phyloP scores from a whole-genome alignment of 2,797 vertebrate genomes.

The Cirrhinus molitorella region DNA sequence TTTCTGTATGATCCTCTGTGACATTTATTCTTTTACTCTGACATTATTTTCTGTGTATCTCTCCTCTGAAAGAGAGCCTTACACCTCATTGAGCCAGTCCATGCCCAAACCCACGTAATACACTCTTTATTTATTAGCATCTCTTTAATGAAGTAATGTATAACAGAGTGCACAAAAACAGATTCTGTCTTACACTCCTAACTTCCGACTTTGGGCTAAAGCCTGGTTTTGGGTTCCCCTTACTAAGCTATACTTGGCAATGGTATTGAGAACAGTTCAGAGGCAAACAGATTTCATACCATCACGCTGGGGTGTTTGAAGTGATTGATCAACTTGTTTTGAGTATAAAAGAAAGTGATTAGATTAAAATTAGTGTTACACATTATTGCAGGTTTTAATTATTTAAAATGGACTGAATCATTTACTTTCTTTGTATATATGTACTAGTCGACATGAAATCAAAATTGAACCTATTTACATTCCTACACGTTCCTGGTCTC shows the following conservation, averaged over 20 bases:
- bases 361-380: neutral
- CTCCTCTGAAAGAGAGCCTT: slow-evolving; percentile 49
- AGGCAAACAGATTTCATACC: neutral
- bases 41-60: slow-evolving; percentile 45
- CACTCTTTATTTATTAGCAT: slow-evolving; percentile 36
- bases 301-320: neutral
- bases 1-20: slow-evolving; percentile 15
- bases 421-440: neutral
- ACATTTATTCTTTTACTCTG: slow-evolving; percentile 13
- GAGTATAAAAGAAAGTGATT: neutral
- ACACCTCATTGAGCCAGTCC: slow-evolving; percentile 44
- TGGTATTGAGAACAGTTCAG: neutral
- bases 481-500: neutral
- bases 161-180: slow-evolving; percentile 29
- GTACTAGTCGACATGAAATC: neutral
- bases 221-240: slow-evolving; percentile 12
- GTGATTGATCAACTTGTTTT: slow-evolving; percentile 33
- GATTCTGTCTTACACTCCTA: slow-evolving; percentile 28
- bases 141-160: slow-evolving; percentile 37
- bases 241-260: slow-evolving; percentile 11
- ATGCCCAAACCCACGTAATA: slow-evolving; percentile 53
- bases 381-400: neutral
- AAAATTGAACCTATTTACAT: neutral
- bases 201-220: slow-evolving; percentile 34
- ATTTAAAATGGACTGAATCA: neutral